Conservation (phyloP, 2,888 invertebrate species). For the Ophraella communa region DNA sequence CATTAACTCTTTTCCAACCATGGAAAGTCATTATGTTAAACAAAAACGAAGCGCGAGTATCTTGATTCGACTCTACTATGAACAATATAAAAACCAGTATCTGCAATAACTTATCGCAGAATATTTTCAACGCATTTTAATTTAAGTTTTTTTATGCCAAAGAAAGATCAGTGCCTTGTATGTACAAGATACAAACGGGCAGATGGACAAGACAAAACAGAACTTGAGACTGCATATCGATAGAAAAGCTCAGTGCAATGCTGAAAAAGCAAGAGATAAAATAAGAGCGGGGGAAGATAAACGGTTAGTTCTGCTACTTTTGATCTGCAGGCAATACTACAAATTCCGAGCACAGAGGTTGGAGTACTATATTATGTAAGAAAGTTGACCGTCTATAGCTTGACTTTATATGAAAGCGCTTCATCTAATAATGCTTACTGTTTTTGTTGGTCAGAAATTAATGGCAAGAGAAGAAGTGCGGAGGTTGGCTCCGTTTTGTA, state of each 20-base stretch:
- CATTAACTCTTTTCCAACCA: background rate
- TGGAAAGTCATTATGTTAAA: background rate
- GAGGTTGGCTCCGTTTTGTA: conserved; percentile 46
- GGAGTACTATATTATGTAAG: conserved; percentile 46
- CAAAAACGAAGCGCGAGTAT: background rate
- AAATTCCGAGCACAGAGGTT: conserved; percentile 44
- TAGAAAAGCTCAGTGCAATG: background rate
- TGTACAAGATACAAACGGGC: background rate
- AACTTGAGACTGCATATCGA: background rate
- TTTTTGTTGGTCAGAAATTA: conserved; percentile 46
- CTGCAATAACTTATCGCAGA: background rate
- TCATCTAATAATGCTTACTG: conserved; percentile 47
- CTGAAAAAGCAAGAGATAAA: background rate
- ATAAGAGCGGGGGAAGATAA: background rate
- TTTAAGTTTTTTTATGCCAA: background rate
- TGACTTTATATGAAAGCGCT: conserved; percentile 49
- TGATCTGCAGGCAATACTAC: conserved; percentile 46
- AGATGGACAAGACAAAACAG: background rate
- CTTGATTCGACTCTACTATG: background rate
- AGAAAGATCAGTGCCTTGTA: background rate
- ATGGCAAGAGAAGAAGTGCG: conserved; percentile 48
- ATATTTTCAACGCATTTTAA: background rate
- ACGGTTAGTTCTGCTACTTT: background rate
- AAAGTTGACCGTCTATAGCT: conserved; percentile 47
- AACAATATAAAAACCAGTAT: background rate